Evolutionary conservation across 2,888 invertebrate genomes (phyloP).

Genomic region (Girardia tigrina): DNA sequence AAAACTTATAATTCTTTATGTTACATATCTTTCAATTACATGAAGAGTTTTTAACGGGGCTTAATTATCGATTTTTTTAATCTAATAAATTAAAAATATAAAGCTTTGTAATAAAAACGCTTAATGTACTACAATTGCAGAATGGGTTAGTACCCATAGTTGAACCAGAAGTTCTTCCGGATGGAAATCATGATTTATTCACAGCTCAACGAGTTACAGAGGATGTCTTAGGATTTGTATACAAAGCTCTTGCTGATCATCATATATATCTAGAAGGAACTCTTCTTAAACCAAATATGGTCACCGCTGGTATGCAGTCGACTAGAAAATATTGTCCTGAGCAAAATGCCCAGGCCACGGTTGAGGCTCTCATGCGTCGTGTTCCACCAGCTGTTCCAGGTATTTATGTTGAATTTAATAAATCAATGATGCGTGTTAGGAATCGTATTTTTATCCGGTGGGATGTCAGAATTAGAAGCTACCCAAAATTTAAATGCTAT

Average conservation of each 20-base stretch:
- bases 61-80: too few relatives aligned
- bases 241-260: conserved; percentile 90
- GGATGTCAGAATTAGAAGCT: conserved; percentile 93
- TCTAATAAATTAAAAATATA: too few relatives aligned
- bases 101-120: too few relatives aligned
- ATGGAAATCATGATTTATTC: conserved; percentile 87
- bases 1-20: too few relatives aligned
- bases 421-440: not conserved
- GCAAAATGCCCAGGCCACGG: conserved; percentile 79
- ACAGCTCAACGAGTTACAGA: conserved; percentile 68
- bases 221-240: conserved; percentile 72
- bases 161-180: conserved; percentile 91
- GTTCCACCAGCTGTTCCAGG: conserved; percentile 90
- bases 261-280: conserved; percentile 94
- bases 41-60: too few relatives aligned
- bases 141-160: conserved; percentile 96
- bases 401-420: conserved; percentile 41
- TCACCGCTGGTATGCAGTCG: conserved; percentile 69
- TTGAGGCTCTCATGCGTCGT: conserved; percentile 75
- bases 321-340: conserved; percentile 62
- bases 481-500: conserved; percentile 88
- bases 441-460: conserved; percentile 89
- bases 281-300: conserved; percentile 96
- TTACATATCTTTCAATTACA: too few relatives aligned
- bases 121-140: too few relatives aligned